Conservation (phyloP, 2,888 invertebrate species). For the Petrolisthes cinctipes region DNA sequence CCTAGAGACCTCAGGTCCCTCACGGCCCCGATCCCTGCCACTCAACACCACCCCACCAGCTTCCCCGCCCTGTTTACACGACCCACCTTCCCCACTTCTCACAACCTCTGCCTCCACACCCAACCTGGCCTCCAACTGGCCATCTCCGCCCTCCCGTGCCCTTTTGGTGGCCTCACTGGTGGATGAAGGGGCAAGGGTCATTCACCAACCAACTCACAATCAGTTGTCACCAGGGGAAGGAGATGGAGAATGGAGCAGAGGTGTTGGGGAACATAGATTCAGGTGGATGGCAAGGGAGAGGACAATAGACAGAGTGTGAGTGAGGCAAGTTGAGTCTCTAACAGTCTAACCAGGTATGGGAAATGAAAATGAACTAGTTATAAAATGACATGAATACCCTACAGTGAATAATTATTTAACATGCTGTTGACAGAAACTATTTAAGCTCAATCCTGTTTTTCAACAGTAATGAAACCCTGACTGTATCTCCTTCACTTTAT, state of each 20-base stretch:
- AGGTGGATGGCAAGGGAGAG: constrained; percentile 28
- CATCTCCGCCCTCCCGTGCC: constrained; percentile 30
- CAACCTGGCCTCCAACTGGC: constrained; percentile 44
- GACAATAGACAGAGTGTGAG: constrained; percentile 6
- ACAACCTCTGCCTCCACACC: constrained; percentile 52
- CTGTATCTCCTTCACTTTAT: too few relatives aligned
- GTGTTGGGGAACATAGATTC: constrained; percentile 19
- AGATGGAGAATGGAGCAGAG: constrained; percentile 30
- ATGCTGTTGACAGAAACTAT: too few relatives aligned
- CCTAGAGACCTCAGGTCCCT: constrained; percentile 39
- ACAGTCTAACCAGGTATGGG: too few relatives aligned
- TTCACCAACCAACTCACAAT: constrained; percentile 6
- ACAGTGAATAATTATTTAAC: too few relatives aligned
- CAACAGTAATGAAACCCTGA: too few relatives aligned
- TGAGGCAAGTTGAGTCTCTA: background rate
- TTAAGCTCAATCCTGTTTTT: too few relatives aligned
- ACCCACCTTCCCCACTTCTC: constrained; percentile 38
- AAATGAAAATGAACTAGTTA: too few relatives aligned
- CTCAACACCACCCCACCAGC: constrained; percentile 36
- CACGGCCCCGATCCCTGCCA: constrained; percentile 50
- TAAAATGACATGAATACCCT: too few relatives aligned
- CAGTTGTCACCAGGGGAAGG: constrained; percentile 19
- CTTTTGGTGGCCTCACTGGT: constrained; percentile 38
- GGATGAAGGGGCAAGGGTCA: constrained; percentile 20
- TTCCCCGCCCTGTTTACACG: constrained; percentile 30